A percentile compares a stretch with the other conserved stretches of the same genome.
phyloP scores from a whole-genome alignment of 2,888 invertebrate genomes.

The Drosophila setosimentum region DNA sequence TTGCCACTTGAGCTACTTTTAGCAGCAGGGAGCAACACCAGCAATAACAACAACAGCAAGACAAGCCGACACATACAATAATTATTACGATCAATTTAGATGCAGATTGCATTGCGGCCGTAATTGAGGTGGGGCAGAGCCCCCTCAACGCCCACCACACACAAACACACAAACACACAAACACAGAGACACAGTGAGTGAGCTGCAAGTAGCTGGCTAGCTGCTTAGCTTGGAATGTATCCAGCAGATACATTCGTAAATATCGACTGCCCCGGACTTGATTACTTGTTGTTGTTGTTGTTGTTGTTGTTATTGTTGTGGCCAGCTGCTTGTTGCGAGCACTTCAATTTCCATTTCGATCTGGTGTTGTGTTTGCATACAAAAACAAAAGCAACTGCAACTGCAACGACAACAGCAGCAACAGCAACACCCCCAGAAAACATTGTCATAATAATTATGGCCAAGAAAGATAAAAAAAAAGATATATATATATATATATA shows the following conservation, averaged over 20 bases:
- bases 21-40: constrained; percentile 37
- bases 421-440: constrained; percentile 37
- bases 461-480: constrained; percentile 15
- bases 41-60: constrained; percentile 31
- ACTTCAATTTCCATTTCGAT: constrained; percentile 54
- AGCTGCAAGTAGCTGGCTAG: constrained; percentile 4
- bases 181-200: constrained; percentile 5
- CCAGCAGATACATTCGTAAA: constrained; percentile 38
- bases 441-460: constrained; percentile 80
- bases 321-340: constrained; percentile 55
- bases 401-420: constrained; percentile 23
- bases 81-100: constrained; percentile 81
- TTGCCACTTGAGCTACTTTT: constrained; percentile 79
- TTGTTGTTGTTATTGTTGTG: constrained; percentile 25
- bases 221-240: constrained; percentile 9
- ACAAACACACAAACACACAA: constrained; percentile 30
- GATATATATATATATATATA: constrained; percentile 5
- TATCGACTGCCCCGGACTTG: constrained; percentile 59
- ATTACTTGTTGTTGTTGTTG: constrained; percentile 52
- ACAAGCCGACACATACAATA: constrained; percentile 76
- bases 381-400: constrained; percentile 26
- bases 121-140: constrained; percentile 72
- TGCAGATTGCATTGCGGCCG: constrained; percentile 75
- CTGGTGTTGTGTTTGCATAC: constrained; percentile 77
- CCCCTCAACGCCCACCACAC: constrained; percentile 66